phyloP scores from a whole-genome alignment of 2,888 invertebrate species.

The Griposia aprilina region DNA sequence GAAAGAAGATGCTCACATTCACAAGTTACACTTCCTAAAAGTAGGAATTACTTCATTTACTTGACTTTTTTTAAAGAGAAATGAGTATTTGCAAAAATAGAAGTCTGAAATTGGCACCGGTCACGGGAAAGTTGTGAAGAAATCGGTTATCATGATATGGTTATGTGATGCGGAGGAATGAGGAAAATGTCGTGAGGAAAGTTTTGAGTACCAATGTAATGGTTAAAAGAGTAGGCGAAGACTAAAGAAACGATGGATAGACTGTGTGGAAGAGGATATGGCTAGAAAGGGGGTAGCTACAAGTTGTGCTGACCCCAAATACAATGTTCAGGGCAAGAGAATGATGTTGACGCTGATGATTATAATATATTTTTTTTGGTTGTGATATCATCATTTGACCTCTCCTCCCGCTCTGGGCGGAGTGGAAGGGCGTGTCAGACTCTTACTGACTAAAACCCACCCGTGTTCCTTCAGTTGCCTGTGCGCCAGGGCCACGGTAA shows the following conservation, averaged over 20 bases:
- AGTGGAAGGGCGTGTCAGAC: no score
- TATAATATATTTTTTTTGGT: no score
- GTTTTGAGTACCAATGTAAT: neutral
- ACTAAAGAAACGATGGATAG: neutral
- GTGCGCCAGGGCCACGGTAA: no score
- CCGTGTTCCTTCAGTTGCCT: no score
- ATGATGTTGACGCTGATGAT: no score
- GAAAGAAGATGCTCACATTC: no score
- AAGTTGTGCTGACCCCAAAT: neutral
- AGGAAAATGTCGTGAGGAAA: neutral
- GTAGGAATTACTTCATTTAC: neutral
- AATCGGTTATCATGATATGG: neutral
- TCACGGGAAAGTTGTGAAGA: neutral
- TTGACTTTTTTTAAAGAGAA: no score
- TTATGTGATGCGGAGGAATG: neutral
- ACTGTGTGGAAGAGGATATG: neutral
- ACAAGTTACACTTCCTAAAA: neutral
- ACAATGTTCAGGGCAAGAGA: neutral
- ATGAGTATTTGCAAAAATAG: no score
- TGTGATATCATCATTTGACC: no score
- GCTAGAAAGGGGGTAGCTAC: neutral
- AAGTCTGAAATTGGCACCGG: neutral
- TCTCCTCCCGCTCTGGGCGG: no score
- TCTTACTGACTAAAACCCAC: no score
- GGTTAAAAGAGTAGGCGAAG: neutral